Evolutionary conservation across 1,140 invertebrate species (phyloP).

Genomic region (Rhagoletis pomonella): DNA sequence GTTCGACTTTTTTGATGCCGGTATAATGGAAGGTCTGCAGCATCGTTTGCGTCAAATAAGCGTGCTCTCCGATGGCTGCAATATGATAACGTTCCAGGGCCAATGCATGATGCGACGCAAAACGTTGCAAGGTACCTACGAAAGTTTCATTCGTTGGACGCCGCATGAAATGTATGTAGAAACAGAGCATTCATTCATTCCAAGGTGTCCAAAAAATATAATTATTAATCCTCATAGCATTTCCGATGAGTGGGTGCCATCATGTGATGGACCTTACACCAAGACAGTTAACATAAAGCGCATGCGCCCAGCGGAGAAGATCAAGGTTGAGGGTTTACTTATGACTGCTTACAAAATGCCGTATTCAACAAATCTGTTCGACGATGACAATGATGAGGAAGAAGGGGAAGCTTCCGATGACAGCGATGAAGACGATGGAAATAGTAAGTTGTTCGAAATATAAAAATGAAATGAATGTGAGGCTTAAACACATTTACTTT

Average conservation of each 20-base stretch:
- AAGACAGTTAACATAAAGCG: slow-evolving; percentile 72
- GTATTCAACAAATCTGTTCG: slow-evolving; percentile 69
- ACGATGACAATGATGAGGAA: slow-evolving; percentile 61
- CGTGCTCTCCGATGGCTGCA: slow-evolving; percentile 73
- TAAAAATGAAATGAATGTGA: background rate
- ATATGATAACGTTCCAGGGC: slow-evolving; percentile 70
- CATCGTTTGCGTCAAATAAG: slow-evolving; percentile 81
- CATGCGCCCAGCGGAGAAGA: slow-evolving; percentile 69
- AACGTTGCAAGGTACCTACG: slow-evolving; percentile 64
- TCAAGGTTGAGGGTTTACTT: slow-evolving; percentile 67
- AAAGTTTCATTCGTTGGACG: slow-evolving; percentile 71
- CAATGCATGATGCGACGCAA: slow-evolving; percentile 67
- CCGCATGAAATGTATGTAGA: slow-evolving; percentile 71
- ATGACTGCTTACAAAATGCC: slow-evolving; percentile 68
- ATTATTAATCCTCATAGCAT: slow-evolving; percentile 60
- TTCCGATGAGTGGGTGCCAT: slow-evolving; percentile 71
- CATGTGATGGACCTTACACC: slow-evolving; percentile 64
- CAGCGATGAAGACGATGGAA: slow-evolving; percentile 47
- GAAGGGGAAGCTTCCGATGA: slow-evolving; percentile 63
- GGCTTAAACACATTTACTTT: background rate
- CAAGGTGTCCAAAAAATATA: background rate
- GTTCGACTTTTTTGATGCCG: slow-evolving; percentile 91
- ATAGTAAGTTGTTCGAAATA: background rate
- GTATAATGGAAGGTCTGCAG: slow-evolving; percentile 90
- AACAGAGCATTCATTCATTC: background rate